Evolutionary conservation across 2,797 vertebrate genomes (phyloP), one percentile per base, ranked within the genome.

Genomic region (Rhincodon typus): DNA sequence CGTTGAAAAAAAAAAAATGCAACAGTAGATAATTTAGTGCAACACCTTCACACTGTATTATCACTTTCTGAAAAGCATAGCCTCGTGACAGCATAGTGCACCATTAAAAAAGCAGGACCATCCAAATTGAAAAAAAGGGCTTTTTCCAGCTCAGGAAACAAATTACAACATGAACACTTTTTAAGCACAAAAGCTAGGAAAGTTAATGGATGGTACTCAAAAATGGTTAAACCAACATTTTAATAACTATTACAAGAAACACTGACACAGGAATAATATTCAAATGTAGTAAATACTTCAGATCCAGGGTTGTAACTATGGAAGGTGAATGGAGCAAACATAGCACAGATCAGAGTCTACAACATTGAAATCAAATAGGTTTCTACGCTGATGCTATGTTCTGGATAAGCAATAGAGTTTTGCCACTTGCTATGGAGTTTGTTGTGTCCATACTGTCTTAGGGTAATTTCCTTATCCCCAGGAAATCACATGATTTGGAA

Each of bases 21-120:
- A 69, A 94, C 91, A 27, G 91, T 67, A 7, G 21, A 94, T 94
- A 69, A 84, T 91, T 91, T 91, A 66, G 62, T 91, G 53, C 27
- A 91, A 69, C 66, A 67, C 34, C 53, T 94, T 94, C 62, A 38
- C 2, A 42, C 10, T 46, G n/a, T 19, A 67, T 94, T 69, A 94
- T 13, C 23, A 38, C 10, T 42, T 3, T 42, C 38, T 25, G 46
- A n/a, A 69, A 38, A 25, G n/a, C 66, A 91, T 91, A 38, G 21
- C 66, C 21, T 4, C 62, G 70, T 38, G 66, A 42, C n/a, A 88
- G 86, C 3, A 69, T 21, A 94, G 69, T 38, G 38, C 38, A 67
- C 66, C 21, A 38, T 69, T 67, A 67, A 94, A 38, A 38, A 66
- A 74, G 69, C 1, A 17, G 25, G 70, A 50, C 19, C 7, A 27